Base-by-base conservation (phyloP, 2,888 invertebrate species). In the Dolichomitus sp. region DNA sequence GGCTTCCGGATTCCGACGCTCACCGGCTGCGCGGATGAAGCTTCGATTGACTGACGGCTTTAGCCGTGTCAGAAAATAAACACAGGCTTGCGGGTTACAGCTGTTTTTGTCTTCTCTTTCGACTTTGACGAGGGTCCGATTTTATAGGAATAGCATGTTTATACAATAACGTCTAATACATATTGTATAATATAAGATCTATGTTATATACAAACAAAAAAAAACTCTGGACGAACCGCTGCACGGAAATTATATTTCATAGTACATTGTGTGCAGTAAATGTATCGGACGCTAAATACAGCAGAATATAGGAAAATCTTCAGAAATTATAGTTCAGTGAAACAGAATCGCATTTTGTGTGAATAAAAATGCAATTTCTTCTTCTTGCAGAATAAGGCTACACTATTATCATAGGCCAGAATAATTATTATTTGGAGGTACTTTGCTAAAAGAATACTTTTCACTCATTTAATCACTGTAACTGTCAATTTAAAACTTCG, bases 111-210 rank as follows among this genome's bases (percentile, higher is more conserved):
- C 45, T 65, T 65, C 65, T 14, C 42, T 30, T 9, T 27, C 45
- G 45, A 27, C 45, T 65, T 65, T 65, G 65, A 65, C 65, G 65
- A 65, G 65, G 45, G 65, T 65, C 45, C 48, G 48, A n/a, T 42
- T 30, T 65, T 14, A 23, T 30, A 45, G 65, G 27, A 65, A 65
- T 7, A 33, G 7, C 17, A 37, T 33, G 37, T 33, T n/a, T 17
- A 37, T 17, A 27, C 17, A n/a, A 57, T 63, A 40, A 17, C 19
- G 19, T 17, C 5, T 14, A 23, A 27, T 48, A 42, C 42, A 65
- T 30, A 27, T 14, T n/a, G 0, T 27, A 42, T 23, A 63, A 40
- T 23, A 42, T 5, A 42, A 19, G n/a, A 23, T 40, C 42, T 6
- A 7, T 14, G 19, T 42, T 63, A 40, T 42, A 42, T 23, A 42